Evolutionary conservation across 2,888 invertebrate species (phyloP), one percentile per base, ranked within the genome.

Genomic region (Drosophila imparisetae): DNA sequence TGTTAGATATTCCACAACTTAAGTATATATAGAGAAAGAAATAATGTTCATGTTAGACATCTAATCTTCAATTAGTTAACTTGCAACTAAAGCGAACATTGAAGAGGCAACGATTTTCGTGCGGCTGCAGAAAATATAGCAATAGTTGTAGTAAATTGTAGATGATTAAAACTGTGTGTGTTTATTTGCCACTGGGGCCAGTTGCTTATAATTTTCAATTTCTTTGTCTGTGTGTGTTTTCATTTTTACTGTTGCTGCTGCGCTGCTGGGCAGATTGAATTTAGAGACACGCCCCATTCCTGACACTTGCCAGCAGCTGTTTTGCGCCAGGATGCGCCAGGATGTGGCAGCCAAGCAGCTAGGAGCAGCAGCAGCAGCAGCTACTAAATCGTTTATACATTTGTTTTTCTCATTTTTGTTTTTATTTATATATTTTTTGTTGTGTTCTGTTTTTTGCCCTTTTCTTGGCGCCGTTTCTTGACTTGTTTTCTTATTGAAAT

Each of bases 301-400:
- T 72, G 79, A 88, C 81, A 90, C 86, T 86, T 88, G 90, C 90
- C 86, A 68, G 79, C 88, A 90, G 89, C 80, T 82, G 78, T 78
- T 86, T 88, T 82, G 61, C 63, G 62, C 64, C 60, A 65, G 68
- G 68, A 65, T 74, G 69, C 60, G 69, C 86, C 70, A 78, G 74
- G 76, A 80, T 75, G 72, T 74, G 86, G 65, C 72, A 80, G 72
- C 72, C 62, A 88, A 80, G 72, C 71, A 79, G 42, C 6, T 72
- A 69, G 52, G 53, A 69, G 81, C 87, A 75, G 81, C 87, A 81
- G 70, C 78, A 69, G 40, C 61, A 69, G 55, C 75, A 77, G 82
- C 88, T 83, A 88, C 89, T 86, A 90, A 90, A 90, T 90, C 89
- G 89, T 84, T 86, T 85, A 72, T 88, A 88, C 81, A 90, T 88